Evolutionary conservation across 2,113 vertebrate species (phyloP), one percentile per base, ranked within the genome.

Genomic region (Leuciscus idus): DNA sequence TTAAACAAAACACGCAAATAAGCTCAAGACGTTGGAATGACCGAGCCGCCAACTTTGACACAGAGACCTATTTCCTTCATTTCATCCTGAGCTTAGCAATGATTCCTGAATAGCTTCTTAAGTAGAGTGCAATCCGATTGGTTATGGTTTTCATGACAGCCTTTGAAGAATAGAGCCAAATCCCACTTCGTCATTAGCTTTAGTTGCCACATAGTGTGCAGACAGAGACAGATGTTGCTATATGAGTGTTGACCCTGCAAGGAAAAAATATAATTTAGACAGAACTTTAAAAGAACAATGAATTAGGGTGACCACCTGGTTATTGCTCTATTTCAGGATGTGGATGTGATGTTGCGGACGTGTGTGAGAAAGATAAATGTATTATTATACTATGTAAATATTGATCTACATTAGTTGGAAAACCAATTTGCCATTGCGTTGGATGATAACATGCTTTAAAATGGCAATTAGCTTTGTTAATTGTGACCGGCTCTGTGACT

Each of bases 1-100:
- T 50, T 50, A 52, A 68, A 33, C 9, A 68, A 68, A 82, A 66
- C 26, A 82, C 28, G 8, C 15, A 52, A 82, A 82, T 52, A 50
- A 82, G 17, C 43, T 68, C 43, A 28, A 23, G 26, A 4, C 28
- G 46, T n/a, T n/a, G n/a, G n/a, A 82, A 26, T n/a, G 55, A 81
- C 77, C 33, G 8, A 43, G 59, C 26, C 1, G 19, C 8, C 26
- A 33, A 50, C 39, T 33, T n/a, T 64, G 39, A 30, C 19, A 62
- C 6, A 1, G 19, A 50, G 62, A 82, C 43, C 62, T 0, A 9
- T 48, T 50, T 82, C 66, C 7, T 66, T 70, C 4, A 70, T 70
- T 82, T 82, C 26, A 21, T 61, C 23, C 55, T 52, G 46, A 48
- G 62, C 46, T 82, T 82, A 68, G 39, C n/a, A 80, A 80, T 43